These are phyloP conservation scores for Sipha maydis DNA, from an alignment of 2,888 invertebrate species.

Conservation along the genomic window DNA sequence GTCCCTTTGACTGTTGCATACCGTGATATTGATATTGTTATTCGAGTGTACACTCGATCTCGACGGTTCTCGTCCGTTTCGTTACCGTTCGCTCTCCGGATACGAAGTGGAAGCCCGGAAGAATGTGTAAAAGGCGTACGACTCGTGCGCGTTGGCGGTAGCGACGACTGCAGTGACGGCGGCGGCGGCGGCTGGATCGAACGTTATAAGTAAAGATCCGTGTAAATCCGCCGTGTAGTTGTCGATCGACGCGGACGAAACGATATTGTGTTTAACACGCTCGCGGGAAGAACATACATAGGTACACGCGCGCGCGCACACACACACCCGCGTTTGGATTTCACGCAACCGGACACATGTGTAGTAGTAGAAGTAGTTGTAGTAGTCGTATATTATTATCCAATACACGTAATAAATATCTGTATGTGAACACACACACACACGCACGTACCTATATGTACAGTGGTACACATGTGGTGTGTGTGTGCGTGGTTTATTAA, in stretches of 20 bases:
- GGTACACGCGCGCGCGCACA: background rate
- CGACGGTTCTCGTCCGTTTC: too few relatives aligned
- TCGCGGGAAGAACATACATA: background rate
- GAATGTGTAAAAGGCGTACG: too few relatives aligned
- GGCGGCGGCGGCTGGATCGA: background rate
- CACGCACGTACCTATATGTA: background rate
- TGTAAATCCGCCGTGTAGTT: conserved; percentile 30
- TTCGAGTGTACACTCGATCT: too few relatives aligned
- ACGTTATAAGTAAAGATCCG: conserved; percentile 26
- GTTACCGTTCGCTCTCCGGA: too few relatives aligned
- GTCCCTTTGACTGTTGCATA: too few relatives aligned
- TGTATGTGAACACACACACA: background rate
- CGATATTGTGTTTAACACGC: background rate
- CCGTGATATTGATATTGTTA: too few relatives aligned
- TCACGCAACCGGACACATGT: background rate
- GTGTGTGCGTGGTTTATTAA: conserved; percentile 53
- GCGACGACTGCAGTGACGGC: background rate
- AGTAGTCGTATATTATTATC: background rate
- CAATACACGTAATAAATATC: background rate
- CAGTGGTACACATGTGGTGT: background rate
- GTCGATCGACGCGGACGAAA: conserved; percentile 20
- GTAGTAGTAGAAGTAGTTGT: too few relatives aligned
- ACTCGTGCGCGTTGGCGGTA: background rate
- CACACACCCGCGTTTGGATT: background rate
- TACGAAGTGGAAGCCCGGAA: too few relatives aligned